Conservation (phyloP, 1,140 invertebrate genomes). For the Atopsyche davidsoni region DNA sequence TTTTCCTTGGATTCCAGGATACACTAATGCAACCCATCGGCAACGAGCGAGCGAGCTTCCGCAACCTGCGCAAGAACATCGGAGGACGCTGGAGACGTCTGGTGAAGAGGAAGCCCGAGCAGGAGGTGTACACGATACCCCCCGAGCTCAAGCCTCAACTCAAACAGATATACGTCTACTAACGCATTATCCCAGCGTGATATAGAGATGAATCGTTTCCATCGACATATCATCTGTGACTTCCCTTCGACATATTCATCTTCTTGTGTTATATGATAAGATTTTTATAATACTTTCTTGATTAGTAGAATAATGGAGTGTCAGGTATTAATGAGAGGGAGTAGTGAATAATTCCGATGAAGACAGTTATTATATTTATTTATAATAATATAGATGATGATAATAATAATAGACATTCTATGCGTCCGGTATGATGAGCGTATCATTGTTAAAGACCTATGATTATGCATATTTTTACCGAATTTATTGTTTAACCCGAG, state of each 20-base stretch:
- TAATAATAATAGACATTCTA: neutral
- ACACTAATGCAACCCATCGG: constrained; percentile 64
- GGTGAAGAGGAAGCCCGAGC: constrained; percentile 71
- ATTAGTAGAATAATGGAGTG: constrained; percentile 20
- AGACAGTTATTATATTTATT: constrained; percentile 16
- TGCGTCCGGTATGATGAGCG: neutral
- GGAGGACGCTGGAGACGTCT: constrained; percentile 74
- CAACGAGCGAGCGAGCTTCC: constrained; percentile 67
- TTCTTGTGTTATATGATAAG: constrained; percentile 21
- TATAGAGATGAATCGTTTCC: constrained; percentile 26
- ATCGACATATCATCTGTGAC: constrained; percentile 25
- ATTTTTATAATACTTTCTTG: constrained; percentile 22
- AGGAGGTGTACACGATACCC: constrained; percentile 76
- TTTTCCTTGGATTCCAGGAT: constrained; percentile 57
- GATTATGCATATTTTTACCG: too few species aligned
- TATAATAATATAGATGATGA: constrained; percentile 1
- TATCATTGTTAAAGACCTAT: too few species aligned
- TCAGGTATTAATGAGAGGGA: constrained; percentile 19
- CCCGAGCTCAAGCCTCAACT: constrained; percentile 79
- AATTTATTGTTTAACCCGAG: constrained; percentile 6
- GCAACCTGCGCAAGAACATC: constrained; percentile 74
- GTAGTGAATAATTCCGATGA: constrained; percentile 1
- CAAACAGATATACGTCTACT: constrained; percentile 85
- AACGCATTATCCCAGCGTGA: constrained; percentile 26
- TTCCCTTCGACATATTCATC: constrained; percentile 18